A percentile compares a stretch with the other conserved stretches of the same genome.
Conservation (phyloP, 2,797 vertebrate genomes). For the Buceros bicornis region DNA sequence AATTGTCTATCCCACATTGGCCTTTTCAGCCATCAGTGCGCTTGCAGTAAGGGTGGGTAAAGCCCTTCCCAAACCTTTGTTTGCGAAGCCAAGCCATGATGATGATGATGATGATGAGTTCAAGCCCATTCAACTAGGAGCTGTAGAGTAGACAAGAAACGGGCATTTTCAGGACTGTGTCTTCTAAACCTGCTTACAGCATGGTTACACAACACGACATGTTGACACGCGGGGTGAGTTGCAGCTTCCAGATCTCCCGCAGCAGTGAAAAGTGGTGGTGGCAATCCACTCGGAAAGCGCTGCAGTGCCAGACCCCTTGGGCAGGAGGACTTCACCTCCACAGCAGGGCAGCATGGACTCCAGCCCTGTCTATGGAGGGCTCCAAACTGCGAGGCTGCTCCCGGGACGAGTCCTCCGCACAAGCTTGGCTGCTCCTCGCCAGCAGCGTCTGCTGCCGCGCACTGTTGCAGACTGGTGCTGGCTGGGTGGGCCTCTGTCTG, state of each 20-base stretch:
- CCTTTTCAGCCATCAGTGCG: too few species aligned
- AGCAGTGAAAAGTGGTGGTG: fast-evolving
- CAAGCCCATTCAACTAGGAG: background rate
- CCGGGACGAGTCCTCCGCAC: background rate
- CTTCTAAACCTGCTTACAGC: background rate
- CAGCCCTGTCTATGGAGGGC: fast-evolving
- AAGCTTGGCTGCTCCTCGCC: background rate
- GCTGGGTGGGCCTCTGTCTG: background rate
- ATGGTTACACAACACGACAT: background rate
- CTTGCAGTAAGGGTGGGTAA: too few species aligned
- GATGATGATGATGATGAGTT: too few species aligned
- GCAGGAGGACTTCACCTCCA: background rate
- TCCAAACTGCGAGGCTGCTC: fast-evolving
- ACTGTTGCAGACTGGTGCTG: background rate
- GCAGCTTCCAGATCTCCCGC: background rate
- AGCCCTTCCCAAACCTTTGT: too few species aligned
- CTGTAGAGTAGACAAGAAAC: background rate
- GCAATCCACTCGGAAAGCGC: background rate
- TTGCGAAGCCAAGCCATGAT: too few species aligned
- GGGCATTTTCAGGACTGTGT: background rate
- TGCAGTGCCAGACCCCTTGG: background rate
- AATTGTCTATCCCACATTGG: background rate
- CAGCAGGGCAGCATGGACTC: fast-evolving
- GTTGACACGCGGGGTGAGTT: background rate
- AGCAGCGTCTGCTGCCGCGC: background rate